These are phyloP conservation scores for Parazoanthus darwini DNA, from an alignment of 92 coral and sea anemone species.

Conservation along the genomic window DNA sequence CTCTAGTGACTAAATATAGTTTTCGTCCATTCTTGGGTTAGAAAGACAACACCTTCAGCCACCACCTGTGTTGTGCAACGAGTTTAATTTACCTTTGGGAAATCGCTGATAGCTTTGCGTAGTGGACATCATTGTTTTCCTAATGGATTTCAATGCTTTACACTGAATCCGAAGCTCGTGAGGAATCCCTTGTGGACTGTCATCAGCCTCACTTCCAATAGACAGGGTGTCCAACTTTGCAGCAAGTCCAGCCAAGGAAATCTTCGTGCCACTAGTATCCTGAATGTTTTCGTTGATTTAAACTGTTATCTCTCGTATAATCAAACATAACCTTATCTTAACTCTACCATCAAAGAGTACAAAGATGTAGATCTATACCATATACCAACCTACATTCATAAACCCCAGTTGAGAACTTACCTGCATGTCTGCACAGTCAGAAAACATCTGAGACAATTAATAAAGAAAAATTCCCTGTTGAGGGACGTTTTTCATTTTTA, in stretches of 20 bases:
- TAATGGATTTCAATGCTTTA: conserved; percentile 24
- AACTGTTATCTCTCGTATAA: background rate
- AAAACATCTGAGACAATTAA: too few species aligned
- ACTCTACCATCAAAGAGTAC: background rate
- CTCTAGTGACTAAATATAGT: background rate
- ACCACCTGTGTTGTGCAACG: background rate
- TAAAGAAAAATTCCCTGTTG: too few species aligned
- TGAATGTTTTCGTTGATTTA: background rate
- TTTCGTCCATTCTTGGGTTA: background rate
- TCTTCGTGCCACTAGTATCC: background rate
- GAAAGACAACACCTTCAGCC: background rate
- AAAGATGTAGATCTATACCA: background rate
- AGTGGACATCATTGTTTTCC: conserved; percentile 22
- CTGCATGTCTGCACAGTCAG: too few species aligned
- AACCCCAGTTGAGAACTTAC: too few species aligned
- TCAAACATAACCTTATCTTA: background rate
- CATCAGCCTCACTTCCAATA: background rate
- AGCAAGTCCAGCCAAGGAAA: conserved; percentile 14
- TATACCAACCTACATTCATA: background rate
- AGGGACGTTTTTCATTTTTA: too few species aligned
- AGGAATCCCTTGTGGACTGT: background rate
- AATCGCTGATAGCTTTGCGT: background rate
- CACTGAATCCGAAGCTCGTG: conserved; percentile 12
- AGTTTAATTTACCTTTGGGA: conserved; percentile 10
- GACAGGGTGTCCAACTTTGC: conserved; percentile 16